These are phyloP conservation scores for Diarsia dahlii DNA, from an alignment of 2,888 invertebrate genomes.

Conservation along the genomic window DNA sequence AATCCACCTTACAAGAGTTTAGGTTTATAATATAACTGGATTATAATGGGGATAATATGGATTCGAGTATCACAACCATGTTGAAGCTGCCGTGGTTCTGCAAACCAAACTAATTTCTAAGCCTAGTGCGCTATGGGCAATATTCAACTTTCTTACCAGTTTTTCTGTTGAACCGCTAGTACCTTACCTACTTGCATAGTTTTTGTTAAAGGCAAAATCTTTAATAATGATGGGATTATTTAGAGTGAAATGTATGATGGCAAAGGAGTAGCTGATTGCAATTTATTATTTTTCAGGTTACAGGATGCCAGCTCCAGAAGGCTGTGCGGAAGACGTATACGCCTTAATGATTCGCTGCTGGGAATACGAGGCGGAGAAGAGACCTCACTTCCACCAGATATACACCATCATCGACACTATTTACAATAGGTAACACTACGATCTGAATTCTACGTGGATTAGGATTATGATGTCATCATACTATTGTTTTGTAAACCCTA, in stretches of 20 bases:
- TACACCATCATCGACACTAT: conserved; percentile 94
- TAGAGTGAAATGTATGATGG: neutral
- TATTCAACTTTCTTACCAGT: neutral
- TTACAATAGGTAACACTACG: conserved; percentile 82
- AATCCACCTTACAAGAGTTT: neutral
- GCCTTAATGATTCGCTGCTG: conserved; percentile 97
- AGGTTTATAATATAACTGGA: no score
- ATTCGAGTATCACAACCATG: no score
- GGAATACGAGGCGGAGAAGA: conserved; percentile 97
- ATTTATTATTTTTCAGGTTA: conserved; percentile 92
- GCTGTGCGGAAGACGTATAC: conserved; percentile 97
- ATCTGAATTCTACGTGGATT: neutral
- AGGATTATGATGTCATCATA: conserved; percentile 6
- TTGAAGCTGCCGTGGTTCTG: neutral
- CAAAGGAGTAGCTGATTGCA: neutral
- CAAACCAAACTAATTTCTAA: neutral
- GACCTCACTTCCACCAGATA: conserved; percentile 98
- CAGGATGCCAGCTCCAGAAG: conserved; percentile 97
- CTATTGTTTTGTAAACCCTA: conserved; percentile 2
- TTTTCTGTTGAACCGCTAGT: no score
- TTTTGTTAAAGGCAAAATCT: neutral
- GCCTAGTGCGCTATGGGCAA: neutral
- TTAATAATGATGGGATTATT: neutral
- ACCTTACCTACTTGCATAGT: neutral
- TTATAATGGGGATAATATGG: no score